Evolutionary conservation across 2,113 vertebrate species (phyloP).

Genomic region (Chamaea fasciata): DNA sequence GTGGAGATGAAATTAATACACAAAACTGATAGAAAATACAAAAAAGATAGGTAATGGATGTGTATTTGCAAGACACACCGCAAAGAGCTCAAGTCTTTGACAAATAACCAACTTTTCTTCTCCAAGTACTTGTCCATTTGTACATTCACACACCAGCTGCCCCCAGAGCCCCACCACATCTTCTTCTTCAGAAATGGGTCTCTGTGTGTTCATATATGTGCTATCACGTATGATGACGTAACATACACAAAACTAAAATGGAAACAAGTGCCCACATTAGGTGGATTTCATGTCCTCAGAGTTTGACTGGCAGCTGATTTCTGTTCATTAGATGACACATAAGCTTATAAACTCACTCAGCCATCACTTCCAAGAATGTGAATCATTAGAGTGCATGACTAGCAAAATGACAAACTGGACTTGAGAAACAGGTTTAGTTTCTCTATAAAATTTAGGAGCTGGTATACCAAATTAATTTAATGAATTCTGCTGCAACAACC

Average conservation of each 20-base stretch:
- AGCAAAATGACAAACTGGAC: neutral
- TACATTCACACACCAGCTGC: neutral
- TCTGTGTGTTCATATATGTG: neutral
- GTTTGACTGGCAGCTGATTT: neutral
- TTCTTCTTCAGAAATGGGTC: neutral
- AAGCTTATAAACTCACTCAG: neutral
- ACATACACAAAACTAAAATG: neutral
- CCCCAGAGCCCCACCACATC: fast-evolving
- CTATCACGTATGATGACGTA: neutral
- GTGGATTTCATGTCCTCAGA: neutral
- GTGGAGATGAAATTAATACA: neutral
- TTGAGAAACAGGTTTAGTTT: slow-evolving; percentile 3
- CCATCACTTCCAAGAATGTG: neutral
- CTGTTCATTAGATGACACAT: neutral
- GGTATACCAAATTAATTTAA: neutral
- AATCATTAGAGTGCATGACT: neutral
- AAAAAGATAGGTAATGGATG: neutral
- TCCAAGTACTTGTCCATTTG: neutral
- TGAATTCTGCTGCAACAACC: neutral
- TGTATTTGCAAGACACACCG: neutral
- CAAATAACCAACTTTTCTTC: neutral
- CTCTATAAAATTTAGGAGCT: neutral
- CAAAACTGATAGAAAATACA: neutral
- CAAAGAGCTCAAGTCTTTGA: neutral
- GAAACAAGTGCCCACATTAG: neutral